Percentiles rank a stretch among this genome's conserved stretches.
phyloP scores from a whole-genome alignment of 2,113 vertebrate species.

The Dicaeum eximium region DNA sequence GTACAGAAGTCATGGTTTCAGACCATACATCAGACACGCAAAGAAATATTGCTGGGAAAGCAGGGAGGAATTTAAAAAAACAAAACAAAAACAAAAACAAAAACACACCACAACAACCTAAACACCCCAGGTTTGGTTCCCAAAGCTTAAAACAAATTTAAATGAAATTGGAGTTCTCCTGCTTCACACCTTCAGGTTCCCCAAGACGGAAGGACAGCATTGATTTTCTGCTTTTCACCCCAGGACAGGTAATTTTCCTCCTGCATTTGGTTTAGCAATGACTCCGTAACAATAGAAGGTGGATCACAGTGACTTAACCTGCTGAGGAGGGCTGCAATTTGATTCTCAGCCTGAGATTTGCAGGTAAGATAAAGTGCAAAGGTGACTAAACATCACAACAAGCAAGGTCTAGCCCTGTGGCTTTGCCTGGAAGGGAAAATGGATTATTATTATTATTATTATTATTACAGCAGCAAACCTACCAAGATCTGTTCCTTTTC shows the following conservation, averaged over 20 bases:
- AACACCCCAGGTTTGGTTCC: not conserved
- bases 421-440: slow-evolving; percentile 57
- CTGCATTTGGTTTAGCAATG: slow-evolving; percentile 40
- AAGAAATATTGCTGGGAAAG: not conserved
- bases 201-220: not conserved
- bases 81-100: not conserved
- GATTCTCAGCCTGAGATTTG: slow-evolving; percentile 56
- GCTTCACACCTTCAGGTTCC: not conserved
- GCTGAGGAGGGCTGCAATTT: slow-evolving; percentile 55
- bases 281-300: slow-evolving; percentile 54
- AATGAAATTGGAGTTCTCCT: not conserved
- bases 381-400: slow-evolving; percentile 65
- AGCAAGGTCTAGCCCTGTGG: slow-evolving; percentile 43
- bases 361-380: slow-evolving; percentile 64
- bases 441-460: slow-evolving; percentile 19
- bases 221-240: slow-evolving; percentile 24
- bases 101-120: accelerated
- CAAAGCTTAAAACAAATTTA: not conserved
- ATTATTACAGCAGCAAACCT: slow-evolving; percentile 19
- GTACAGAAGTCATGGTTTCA: slow-evolving; percentile 15
- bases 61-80: not conserved
- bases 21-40: not conserved
- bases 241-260: slow-evolving; percentile 49
- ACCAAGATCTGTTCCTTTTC: slow-evolving; percentile 44
- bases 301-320: slow-evolving; percentile 56